Evolutionary conservation across 1,140 invertebrate genomes (phyloP).

Genomic region (Macrobrachium rosenbergii): DNA sequence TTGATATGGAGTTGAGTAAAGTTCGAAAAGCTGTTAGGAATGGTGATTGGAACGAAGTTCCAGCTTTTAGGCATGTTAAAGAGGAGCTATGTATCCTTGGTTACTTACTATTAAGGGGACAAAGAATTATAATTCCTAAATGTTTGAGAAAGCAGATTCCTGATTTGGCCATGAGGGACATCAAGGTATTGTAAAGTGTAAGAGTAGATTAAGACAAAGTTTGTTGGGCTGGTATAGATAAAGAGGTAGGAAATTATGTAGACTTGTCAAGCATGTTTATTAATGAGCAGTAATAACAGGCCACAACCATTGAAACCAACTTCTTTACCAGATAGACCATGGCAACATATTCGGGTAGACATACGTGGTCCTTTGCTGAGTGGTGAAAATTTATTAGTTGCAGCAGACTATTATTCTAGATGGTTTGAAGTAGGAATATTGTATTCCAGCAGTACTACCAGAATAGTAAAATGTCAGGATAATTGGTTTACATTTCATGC

Average conservation of each 20-base stretch:
- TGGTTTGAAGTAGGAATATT: slow-evolving; percentile 22
- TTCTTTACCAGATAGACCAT: too few relatives aligned
- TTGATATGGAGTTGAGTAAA: too few relatives aligned
- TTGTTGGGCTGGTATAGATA: background rate
- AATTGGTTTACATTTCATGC: slow-evolving; percentile 7
- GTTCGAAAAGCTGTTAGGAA: too few relatives aligned
- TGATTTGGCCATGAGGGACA: too few relatives aligned
- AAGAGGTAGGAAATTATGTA: slow-evolving; percentile 3
- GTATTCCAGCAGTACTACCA: background rate
- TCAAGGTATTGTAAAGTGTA: slow-evolving; percentile 21
- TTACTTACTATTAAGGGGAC: too few relatives aligned
- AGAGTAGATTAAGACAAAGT: background rate
- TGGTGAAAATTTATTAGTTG: too few relatives aligned
- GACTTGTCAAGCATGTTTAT: background rate
- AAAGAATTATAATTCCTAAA: too few relatives aligned
- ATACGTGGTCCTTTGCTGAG: background rate
- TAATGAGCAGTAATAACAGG: background rate
- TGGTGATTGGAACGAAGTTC: too few relatives aligned
- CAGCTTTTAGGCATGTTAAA: too few relatives aligned
- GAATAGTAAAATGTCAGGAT: background rate
- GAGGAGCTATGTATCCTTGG: too few relatives aligned
- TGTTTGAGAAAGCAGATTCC: too few relatives aligned
- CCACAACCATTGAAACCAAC: slow-evolving; percentile 3
- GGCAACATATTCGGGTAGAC: slow-evolving; percentile 6
- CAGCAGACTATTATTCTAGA: slow-evolving; percentile 26